Percentiles rank a stretch among this genome's conserved stretches.
Conservation (phyloP, 2,888 invertebrate species). For the Clivina fossor region DNA sequence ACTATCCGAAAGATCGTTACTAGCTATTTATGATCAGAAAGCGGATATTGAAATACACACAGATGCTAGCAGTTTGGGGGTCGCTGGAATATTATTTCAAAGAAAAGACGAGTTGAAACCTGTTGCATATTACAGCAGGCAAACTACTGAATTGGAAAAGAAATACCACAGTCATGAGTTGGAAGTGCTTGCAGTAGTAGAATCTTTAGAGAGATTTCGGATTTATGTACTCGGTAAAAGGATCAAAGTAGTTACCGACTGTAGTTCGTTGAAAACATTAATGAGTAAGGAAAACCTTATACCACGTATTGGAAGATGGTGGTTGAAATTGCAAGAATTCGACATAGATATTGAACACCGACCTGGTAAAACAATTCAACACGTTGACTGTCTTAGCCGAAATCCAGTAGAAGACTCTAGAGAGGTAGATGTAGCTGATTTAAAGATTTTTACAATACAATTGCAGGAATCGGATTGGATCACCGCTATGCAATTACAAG, state of each 20-base stretch:
- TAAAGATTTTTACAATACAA: slow-evolving; percentile 9
- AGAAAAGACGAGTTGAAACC: slow-evolving; percentile 39
- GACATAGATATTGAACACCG: slow-evolving; percentile 41
- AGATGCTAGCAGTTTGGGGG: slow-evolving; percentile 40
- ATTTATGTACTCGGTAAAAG: slow-evolving; percentile 14
- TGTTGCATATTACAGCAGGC: slow-evolving; percentile 44
- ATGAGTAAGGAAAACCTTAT: slow-evolving; percentile 19
- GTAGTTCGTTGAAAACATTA: slow-evolving; percentile 15
- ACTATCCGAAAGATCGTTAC: no score
- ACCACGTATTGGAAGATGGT: slow-evolving; percentile 43
- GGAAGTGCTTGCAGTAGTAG: slow-evolving; percentile 24
- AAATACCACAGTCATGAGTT: slow-evolving; percentile 37
- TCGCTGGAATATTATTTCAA: slow-evolving; percentile 43
- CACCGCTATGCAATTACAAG: slow-evolving; percentile 9
- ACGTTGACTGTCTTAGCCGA: slow-evolving; percentile 42
- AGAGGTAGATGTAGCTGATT: slow-evolving; percentile 14
- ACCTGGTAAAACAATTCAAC: slow-evolving; percentile 42
- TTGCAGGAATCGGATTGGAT: slow-evolving; percentile 4
- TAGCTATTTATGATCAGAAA: no score
- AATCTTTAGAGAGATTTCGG: slow-evolving; percentile 2
- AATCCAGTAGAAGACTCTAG: background rate
- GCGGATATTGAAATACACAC: no score
- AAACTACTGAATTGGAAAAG: slow-evolving; percentile 39
- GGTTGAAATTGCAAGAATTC: slow-evolving; percentile 42
- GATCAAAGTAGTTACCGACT: slow-evolving; percentile 18